Percentiles rank a stretch among this genome's conserved stretches.
Evolutionary conservation across 2,797 vertebrate genomes (phyloP).

Genomic region (Urophycis tenuis): DNA sequence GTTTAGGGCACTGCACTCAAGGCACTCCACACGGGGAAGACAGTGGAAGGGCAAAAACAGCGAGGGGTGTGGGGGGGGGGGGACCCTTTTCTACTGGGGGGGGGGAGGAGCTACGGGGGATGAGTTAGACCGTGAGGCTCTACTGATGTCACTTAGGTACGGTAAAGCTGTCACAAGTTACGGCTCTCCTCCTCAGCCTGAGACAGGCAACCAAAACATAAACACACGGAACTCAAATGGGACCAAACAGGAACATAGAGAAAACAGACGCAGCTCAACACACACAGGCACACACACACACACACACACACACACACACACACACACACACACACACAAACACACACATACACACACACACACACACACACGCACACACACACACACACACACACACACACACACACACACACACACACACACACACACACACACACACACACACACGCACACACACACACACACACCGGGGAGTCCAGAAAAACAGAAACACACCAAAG

Average conservation of each 20-base stretch:
- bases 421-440: not conserved
- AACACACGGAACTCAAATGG: slow-evolving; percentile 7
- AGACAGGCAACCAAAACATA: slow-evolving; percentile 55
- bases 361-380: not conserved
- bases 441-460: not conserved
- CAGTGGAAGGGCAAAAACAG: slow-evolving; percentile 14
- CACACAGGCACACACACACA: not conserved
- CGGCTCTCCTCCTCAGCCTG: slow-evolving; percentile 67
- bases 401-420: not conserved
- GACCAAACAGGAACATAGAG: slow-evolving; percentile 34
- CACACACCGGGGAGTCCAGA: not conserved
- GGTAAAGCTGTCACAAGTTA: slow-evolving; percentile 59
- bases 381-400: not conserved
- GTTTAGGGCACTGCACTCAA: slow-evolving; percentile 44
- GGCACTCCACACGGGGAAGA: slow-evolving; percentile 52
- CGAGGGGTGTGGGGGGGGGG: too few species aligned
- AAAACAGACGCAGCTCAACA: slow-evolving; percentile 22
- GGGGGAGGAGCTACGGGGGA: slow-evolving; percentile 14
- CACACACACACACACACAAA: not conserved
- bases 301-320: not conserved
- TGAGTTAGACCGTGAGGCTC: not conserved
- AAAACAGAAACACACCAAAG: slow-evolving; percentile 23
- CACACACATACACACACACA: not conserved
- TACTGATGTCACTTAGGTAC: slow-evolving; percentile 2
- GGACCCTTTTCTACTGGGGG: not conserved